Percentiles rank a stretch among this genome's conserved stretches.
Conservation (phyloP, 2,797 vertebrate species). For the Leptodactylus fallax region DNA sequence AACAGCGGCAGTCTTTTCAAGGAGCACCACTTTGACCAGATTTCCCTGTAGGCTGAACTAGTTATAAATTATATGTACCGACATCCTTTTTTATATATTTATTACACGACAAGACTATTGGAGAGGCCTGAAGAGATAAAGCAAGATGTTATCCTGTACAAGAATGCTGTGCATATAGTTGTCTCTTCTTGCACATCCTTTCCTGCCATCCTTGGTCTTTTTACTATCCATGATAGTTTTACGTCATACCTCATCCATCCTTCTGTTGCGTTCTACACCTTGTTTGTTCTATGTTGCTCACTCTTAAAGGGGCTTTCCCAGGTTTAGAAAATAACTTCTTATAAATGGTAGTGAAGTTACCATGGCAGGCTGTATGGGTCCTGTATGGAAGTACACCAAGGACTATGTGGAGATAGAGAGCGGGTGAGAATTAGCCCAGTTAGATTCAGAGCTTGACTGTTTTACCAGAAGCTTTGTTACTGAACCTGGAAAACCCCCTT, state of each 20-base stretch:
- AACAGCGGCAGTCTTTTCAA: constrained; percentile 87
- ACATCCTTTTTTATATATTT: constrained; percentile 15
- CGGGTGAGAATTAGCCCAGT: no score
- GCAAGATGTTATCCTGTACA: not conserved
- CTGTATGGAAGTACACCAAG: no score
- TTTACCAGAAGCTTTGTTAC: no score
- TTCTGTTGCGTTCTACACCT: no score
- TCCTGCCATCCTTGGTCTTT: not conserved
- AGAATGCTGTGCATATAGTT: not conserved
- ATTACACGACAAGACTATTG: not conserved
- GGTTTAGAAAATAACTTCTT: no score
- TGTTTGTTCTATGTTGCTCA: no score
- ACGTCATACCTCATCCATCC: not conserved
- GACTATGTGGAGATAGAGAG: no score
- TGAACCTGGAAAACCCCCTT: no score
- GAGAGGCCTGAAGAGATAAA: not conserved
- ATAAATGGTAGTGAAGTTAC: no score
- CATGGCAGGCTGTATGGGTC: no score
- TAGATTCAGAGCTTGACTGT: no score
- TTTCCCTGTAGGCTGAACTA: not conserved
- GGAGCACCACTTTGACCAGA: constrained; percentile 73
- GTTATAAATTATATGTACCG: not conserved
- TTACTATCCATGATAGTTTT: not conserved
- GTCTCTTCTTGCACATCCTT: not conserved
- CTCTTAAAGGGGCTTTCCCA: no score